Conservation (phyloP, 1,140 invertebrate genomes). For the Macrobrachium rosenbergii region DNA sequence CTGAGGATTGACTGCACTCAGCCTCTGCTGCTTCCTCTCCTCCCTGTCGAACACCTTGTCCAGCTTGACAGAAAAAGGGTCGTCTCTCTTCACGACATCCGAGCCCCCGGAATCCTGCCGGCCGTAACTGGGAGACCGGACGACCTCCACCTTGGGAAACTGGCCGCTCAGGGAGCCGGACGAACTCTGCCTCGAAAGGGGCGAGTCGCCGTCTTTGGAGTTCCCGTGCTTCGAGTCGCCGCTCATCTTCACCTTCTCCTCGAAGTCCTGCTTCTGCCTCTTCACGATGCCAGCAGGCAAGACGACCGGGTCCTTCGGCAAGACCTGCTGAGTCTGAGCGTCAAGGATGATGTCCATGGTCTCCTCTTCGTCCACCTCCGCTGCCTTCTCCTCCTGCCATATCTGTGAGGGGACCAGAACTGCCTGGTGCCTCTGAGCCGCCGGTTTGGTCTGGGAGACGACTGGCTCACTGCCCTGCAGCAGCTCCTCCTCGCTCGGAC, state of each 20-base stretch:
- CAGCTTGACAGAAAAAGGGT: conserved; percentile 80
- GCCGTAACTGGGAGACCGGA: conserved; percentile 70
- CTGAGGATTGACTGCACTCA: conserved; percentile 45
- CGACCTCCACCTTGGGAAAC: conserved; percentile 71
- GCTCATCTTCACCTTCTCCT: conserved; percentile 59
- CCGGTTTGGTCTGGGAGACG: conserved; percentile 67
- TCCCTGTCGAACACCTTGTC: conserved; percentile 82
- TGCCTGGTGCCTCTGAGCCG: conserved; percentile 66
- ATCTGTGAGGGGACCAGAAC: conserved; percentile 66
- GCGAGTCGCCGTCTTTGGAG: conserved; percentile 35
- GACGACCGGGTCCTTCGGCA: conserved; percentile 59
- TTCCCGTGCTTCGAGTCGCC: conserved; percentile 46
- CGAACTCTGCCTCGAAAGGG: conserved; percentile 52
- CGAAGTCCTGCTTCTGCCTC: conserved; percentile 64
- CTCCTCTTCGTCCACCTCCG: conserved; percentile 25
- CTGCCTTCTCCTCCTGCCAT: conserved; percentile 60
- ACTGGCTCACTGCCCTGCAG: conserved; percentile 59
- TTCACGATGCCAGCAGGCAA: conserved; percentile 63
- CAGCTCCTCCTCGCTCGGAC: conserved; percentile 33
- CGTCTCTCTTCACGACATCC: conserved; percentile 70
- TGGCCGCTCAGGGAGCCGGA: conserved; percentile 53
- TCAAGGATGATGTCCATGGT: conserved; percentile 32
- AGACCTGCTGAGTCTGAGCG: too few relatives aligned
- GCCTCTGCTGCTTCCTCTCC: conserved; percentile 74
- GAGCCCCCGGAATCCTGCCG: conserved; percentile 42